phyloP scores from a whole-genome alignment of 2,888 invertebrate genomes.

The Diplazon laetatorius region DNA sequence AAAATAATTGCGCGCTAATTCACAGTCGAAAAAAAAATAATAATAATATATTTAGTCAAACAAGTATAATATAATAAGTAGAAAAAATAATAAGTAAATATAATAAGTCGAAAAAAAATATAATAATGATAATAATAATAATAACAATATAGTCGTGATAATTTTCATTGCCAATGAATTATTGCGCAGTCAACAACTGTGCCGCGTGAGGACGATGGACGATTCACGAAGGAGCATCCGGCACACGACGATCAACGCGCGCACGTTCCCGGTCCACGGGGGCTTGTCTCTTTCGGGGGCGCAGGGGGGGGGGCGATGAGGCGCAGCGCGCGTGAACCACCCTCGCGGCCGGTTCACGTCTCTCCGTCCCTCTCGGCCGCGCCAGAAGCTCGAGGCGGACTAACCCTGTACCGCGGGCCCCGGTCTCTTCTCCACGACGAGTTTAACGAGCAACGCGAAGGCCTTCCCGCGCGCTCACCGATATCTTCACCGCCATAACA shows the following conservation, averaged over 20 bases:
- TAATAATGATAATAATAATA: no score
- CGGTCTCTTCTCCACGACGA: conserved; percentile 54
- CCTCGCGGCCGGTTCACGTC: neutral
- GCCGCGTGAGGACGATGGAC: neutral
- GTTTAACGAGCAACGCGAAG: conserved; percentile 63
- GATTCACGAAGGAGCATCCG: conserved; percentile 36
- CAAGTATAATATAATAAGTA: no score
- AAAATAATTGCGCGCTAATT: no score
- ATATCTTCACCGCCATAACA: conserved; percentile 7
- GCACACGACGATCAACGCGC: no score
- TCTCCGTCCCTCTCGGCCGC: conserved; percentile 38
- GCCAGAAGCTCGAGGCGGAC: conserved; percentile 42
- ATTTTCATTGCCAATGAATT: neutral
- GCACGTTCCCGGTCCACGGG: conserved; percentile 17
- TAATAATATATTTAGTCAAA: no score
- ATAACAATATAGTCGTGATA: no score
- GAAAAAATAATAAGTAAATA: no score
- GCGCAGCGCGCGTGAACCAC: conserved; percentile 19
- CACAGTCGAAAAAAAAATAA: no score
- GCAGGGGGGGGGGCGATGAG: conserved; percentile 26
- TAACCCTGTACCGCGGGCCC: conserved; percentile 41
- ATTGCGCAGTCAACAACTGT: conserved; percentile 13
- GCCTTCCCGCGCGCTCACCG: conserved; percentile 55
- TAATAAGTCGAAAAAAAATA: no score
- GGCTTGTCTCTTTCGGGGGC: conserved; percentile 33